Evolutionary conservation across 2,888 invertebrate species (phyloP).

Genomic region (Idaea straminata): DNA sequence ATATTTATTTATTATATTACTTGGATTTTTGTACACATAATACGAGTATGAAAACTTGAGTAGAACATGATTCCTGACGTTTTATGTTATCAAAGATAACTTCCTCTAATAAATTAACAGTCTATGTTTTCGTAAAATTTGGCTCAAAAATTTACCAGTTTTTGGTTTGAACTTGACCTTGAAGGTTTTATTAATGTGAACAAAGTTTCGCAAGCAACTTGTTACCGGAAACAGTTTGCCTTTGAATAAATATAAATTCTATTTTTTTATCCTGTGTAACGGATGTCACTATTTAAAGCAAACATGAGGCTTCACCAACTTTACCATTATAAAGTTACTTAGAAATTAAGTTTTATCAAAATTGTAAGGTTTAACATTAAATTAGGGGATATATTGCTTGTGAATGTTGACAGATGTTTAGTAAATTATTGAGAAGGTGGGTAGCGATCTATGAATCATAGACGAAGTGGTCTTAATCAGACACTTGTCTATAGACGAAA

Average conservation of each 20-base stretch:
- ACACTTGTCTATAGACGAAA: slow-evolving; percentile 28
- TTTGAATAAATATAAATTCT: background rate
- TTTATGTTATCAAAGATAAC: no score
- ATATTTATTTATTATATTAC: no score
- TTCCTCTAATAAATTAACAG: no score
- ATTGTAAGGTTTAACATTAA: background rate
- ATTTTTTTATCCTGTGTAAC: background rate
- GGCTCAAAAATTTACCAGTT: background rate
- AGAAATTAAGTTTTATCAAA: background rate
- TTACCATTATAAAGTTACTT: background rate
- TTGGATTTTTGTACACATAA: no score
- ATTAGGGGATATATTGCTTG: background rate
- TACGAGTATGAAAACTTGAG: no score
- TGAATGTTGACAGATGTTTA: background rate
- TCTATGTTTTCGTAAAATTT: no score
- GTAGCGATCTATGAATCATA: background rate
- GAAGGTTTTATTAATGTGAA: background rate
- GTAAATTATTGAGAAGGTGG: background rate
- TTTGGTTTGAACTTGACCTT: background rate
- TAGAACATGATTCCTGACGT: no score
- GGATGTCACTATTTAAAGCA: background rate
- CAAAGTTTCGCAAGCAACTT: background rate
- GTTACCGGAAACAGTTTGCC: background rate
- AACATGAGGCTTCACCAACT: background rate
- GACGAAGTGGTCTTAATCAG: slow-evolving; percentile 29